Evolutionary conservation across 1,140 invertebrate species (phyloP), one percentile per base, ranked within the genome.

Genomic region (Spodoptera frugiperda): DNA sequence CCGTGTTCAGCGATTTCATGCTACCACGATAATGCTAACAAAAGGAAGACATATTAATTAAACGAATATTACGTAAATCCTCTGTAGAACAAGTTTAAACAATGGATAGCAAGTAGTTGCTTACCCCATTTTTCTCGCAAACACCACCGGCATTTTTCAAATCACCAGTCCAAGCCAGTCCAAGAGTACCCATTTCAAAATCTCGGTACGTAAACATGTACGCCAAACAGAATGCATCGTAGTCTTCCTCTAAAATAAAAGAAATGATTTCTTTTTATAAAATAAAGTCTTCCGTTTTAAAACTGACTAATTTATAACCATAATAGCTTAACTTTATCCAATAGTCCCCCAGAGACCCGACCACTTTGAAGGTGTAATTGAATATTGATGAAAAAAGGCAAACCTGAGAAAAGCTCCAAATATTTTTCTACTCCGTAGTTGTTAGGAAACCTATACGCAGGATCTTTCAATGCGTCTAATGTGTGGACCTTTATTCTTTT

Each of bases 171-270:
- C 99, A 99, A 3, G 99, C 99, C 46, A 99, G 93, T 8, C 99
- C 99, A 67, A 99, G 93, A 0, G 99, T 99, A 55, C 99, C 99
- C 95, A 99, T 99, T 91, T 99, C 98, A 91, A 99, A 99, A 92
- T 99, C 99, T 49, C 99, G 95, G 93, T 99, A 99, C 3, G 99
- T 99, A 90, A 99, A 99, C 97, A 99, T 99, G 92, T 99, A 99
- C 49, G 99, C 99, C 86, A 99, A 95, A 89, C 99, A 99, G 94
- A 99, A 99, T 14, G 98, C 98, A 90, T 99, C 98, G 91, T 99
- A 99, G 91, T 99, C 98, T 90, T 99, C 97, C 96, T 99, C 98
- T 96, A 96, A 68, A 85, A 77, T 19, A 25, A 39, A 76, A 53
- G 30, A 33, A 57, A 55, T 25, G n/a, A 63, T 76, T 53, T 10